These are phyloP conservation scores for Cydia amplana DNA, from an alignment of 1,140 invertebrate genomes.

Conservation along the genomic window DNA sequence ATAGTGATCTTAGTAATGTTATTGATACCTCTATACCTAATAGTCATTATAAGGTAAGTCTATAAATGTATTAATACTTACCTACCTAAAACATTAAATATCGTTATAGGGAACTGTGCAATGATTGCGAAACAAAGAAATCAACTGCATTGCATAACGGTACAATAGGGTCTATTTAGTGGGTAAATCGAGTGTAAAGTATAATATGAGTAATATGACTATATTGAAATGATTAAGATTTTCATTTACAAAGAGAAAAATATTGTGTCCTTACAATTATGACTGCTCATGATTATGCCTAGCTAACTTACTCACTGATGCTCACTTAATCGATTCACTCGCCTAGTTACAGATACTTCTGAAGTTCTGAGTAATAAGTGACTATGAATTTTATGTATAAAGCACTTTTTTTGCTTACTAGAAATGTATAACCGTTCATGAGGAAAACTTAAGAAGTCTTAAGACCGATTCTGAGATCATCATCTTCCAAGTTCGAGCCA, in stretches of 20 bases:
- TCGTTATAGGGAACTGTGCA: no score
- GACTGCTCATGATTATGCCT: neutral
- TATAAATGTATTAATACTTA: no score
- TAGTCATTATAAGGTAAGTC: neutral
- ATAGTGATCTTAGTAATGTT: neutral
- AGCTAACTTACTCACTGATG: neutral
- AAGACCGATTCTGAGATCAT: slow-evolving; percentile 17
- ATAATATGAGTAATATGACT: no score
- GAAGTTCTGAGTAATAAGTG: neutral
- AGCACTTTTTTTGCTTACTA: neutral
- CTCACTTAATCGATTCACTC: no score
- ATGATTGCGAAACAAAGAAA: no score
- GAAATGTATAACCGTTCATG: neutral
- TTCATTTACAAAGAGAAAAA: no score
- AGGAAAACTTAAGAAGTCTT: slow-evolving; percentile 2
- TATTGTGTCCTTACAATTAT: neutral
- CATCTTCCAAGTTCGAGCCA: neutral
- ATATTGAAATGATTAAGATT: no score
- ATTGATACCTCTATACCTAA: neutral
- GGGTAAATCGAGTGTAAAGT: no score
- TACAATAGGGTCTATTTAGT: no score
- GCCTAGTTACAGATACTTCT: neutral
- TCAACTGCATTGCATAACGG: no score
- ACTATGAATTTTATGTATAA: neutral
- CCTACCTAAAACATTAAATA: no score